These are phyloP conservation scores for Ostrea edulis DNA, from an alignment of 1,140 invertebrate genomes.

Conservation along the genomic window DNA sequence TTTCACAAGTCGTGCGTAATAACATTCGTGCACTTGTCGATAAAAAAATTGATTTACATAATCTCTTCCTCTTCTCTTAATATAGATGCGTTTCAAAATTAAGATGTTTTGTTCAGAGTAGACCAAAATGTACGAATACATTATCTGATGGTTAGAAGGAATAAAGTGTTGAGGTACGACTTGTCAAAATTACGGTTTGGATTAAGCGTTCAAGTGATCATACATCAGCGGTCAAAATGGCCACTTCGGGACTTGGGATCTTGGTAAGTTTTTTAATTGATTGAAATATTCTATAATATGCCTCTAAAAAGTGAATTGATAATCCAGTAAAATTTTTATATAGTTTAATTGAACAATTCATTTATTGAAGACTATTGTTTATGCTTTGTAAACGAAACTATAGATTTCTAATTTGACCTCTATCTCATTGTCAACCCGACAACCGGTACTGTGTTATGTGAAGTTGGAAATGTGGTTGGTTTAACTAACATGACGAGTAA, in stretches of 20 bases:
- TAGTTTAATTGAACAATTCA: neutral
- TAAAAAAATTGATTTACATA: too few species aligned
- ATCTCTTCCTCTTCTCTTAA: neutral
- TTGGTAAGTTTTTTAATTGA: neutral
- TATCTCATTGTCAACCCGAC: neutral
- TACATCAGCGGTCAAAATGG: slow-evolving; percentile 38
- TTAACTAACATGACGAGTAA: too few species aligned
- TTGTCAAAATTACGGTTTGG: neutral
- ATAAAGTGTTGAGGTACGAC: neutral
- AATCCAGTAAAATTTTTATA: neutral
- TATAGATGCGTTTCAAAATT: neutral
- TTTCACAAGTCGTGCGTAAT: neutral
- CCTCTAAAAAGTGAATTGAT: neutral
- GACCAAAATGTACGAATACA: neutral
- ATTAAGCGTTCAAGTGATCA: slow-evolving; percentile 12
- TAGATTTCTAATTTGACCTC: neutral
- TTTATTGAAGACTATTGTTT: neutral
- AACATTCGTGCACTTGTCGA: neutral
- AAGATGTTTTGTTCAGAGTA: too few species aligned
- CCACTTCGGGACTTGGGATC: neutral
- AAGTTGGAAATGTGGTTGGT: too few species aligned
- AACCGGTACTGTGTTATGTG: neutral
- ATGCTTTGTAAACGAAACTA: neutral
- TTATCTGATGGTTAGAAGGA: neutral
- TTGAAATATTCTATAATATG: neutral